Evolutionary conservation across 2,797 vertebrate species (phyloP), one percentile per base, ranked within the genome.

Genomic region (Acridotheres tristis): DNA sequence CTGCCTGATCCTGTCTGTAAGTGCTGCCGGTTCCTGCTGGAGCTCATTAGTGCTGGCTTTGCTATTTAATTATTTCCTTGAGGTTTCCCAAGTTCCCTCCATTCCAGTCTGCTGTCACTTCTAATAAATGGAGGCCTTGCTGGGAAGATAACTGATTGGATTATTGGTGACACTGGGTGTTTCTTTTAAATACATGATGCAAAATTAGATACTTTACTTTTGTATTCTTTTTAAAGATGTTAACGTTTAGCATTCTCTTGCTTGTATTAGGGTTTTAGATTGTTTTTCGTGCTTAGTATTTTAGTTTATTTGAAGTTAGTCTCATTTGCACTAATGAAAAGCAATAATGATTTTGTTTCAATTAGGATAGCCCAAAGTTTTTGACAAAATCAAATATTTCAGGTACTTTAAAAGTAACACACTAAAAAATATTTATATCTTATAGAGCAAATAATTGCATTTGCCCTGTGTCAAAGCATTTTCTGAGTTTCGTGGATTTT

Each of bases 141-240:
- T 82, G 48, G 18, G 8, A 75, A 89, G 67, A 90, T 91, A 93
- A 54, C 65, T 47, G 85, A 59, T 68, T 25, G 29, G 40, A 45
- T 63, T 88, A 85, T 89, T 59, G 53, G 47, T 90, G 91, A 90
- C 87, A 89, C 62, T 89, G 36, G 10, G 66, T 93, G 22, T 42
- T 88, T 82, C 16, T 42, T 94, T 89, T 92, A 86, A 94, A 88
- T 43, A 80, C 16, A 74, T 59, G 22, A 53, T 90, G 66, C 66
- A 90, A 95, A 95, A 86, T 91, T 48, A 89, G 79, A 34, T 83
- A 36, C n/a, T 79, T 85, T 85, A n/a, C n/a, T 82, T 85, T 45
- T 32, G 32, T 23, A 62, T 90, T 85, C n/a, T 38, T 78, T 63
- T 74, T n/a, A 13, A 48, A 91, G 74, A 8, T 47, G 2, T 17